A percentile compares a stretch with the other conserved stretches of the same genome.
phyloP scores from a whole-genome alignment of 2,797 vertebrate genomes.

The Potorous gilbertii region DNA sequence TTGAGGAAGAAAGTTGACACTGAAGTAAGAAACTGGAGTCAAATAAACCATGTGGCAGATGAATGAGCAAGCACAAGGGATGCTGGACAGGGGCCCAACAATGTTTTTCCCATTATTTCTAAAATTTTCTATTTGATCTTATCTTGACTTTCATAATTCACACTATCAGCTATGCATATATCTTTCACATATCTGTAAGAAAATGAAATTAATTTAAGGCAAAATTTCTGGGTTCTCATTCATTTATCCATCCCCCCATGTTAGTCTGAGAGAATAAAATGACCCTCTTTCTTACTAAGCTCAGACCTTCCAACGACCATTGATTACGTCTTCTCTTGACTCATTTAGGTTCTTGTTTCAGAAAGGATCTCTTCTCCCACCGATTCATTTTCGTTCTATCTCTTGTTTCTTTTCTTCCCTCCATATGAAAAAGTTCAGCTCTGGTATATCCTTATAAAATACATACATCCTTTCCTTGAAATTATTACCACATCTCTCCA shows the following conservation, averaged over 20 bases:
- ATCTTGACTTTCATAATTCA: conserved; percentile 43
- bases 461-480: neutral
- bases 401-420: neutral
- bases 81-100: neutral
- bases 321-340: neutral
- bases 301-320: neutral
- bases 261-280: neutral
- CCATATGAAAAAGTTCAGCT: neutral
- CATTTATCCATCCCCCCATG: neutral
- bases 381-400: neutral
- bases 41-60: conserved; percentile 32
- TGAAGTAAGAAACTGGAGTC: conserved; percentile 29
- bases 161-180: neutral
- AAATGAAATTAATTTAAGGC: conserved; percentile 6
- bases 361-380: neutral
- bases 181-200: neutral
- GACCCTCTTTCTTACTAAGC: neutral
- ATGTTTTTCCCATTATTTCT: neutral
- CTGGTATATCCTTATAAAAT: neutral
- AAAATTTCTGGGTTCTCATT: neutral
- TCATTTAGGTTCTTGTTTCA: neutral
- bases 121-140: conserved; percentile 36
- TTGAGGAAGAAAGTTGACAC: neutral
- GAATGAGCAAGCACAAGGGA: neutral
- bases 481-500: neutral